Conservation (phyloP, 2,888 invertebrate species). For the Tinea semifulvella region DNA sequence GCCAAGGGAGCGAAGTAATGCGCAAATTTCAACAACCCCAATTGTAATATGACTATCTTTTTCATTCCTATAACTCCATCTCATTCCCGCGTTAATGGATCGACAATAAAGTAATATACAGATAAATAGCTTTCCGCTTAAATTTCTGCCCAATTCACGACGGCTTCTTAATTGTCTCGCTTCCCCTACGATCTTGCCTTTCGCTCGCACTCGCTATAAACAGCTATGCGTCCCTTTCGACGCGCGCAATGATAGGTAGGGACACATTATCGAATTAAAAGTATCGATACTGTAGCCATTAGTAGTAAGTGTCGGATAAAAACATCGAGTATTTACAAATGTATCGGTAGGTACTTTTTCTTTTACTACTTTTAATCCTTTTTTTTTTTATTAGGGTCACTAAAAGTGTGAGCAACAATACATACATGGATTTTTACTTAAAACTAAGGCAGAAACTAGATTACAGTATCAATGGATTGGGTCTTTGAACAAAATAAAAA, state of each 20-base stretch:
- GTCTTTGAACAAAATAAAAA: too few relatives aligned
- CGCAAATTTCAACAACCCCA: constrained; percentile 37
- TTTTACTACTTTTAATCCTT: too few relatives aligned
- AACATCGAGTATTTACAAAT: too few relatives aligned
- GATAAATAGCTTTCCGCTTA: constrained; percentile 62
- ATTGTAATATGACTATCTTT: constrained; percentile 27
- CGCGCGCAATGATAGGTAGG: constrained; percentile 12
- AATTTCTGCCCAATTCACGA: constrained; percentile 61
- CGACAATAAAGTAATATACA: constrained; percentile 64
- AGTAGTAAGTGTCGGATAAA: too few relatives aligned
- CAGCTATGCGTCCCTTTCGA: constrained; percentile 27
- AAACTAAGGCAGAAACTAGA: too few relatives aligned
- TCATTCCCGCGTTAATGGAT: constrained; percentile 50
- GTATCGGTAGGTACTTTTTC: too few relatives aligned
- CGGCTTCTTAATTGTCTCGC: constrained; percentile 57
- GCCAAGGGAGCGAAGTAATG: constrained; percentile 14
- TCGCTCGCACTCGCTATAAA: constrained; percentile 25
- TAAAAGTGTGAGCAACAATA: too few relatives aligned
- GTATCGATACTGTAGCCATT: too few relatives aligned
- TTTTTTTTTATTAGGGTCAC: too few relatives aligned
- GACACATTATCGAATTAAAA: too few relatives aligned
- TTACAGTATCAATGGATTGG: too few relatives aligned
- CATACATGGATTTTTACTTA: too few relatives aligned
- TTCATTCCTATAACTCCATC: constrained; percentile 30
- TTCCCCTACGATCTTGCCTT: constrained; percentile 41